Conservation (phyloP, 2,797 vertebrate species). For the Gambusia yucatana region DNA sequence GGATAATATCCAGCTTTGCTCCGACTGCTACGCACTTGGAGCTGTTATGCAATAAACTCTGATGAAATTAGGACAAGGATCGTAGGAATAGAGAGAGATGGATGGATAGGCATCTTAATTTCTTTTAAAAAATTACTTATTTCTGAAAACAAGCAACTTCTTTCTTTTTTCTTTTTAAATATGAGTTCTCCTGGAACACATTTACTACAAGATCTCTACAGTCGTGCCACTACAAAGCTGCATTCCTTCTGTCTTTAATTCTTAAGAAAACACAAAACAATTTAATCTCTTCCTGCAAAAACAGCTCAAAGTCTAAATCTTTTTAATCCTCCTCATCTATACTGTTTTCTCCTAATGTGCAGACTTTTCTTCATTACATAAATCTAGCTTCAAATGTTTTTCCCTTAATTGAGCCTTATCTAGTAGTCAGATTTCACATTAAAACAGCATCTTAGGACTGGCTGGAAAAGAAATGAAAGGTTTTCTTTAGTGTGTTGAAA, state of each 20-base stretch:
- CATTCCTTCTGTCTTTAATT: background rate
- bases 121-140: background rate
- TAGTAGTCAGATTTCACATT: slow-evolving; percentile 31
- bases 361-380: background rate
- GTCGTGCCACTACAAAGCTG: background rate
- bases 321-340: background rate
- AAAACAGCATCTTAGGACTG: slow-evolving; percentile 14
- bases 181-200: background rate
- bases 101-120: background rate
- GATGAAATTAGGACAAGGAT: slow-evolving; percentile 21
- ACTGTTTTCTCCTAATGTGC: background rate
- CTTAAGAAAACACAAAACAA: rapidly evolving
- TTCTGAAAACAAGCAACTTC: background rate
- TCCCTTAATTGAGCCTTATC: slow-evolving; percentile 28
- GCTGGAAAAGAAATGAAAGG: slow-evolving; percentile 11
- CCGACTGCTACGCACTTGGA: background rate
- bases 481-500: background rate
- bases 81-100: slow-evolving; percentile 3
- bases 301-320: background rate
- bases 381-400: background rate
- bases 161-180: background rate
- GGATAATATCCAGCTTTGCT: slow-evolving; percentile 20
- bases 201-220: background rate
- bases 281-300: background rate
- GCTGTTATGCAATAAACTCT: slow-evolving; percentile 29